A percentile compares a stretch with the other conserved stretches of the same genome.
These are phyloP conservation scores for Sebastes trivittatus DNA, from an alignment of 2,797 vertebrate genomes.

Conservation along the genomic window DNA sequence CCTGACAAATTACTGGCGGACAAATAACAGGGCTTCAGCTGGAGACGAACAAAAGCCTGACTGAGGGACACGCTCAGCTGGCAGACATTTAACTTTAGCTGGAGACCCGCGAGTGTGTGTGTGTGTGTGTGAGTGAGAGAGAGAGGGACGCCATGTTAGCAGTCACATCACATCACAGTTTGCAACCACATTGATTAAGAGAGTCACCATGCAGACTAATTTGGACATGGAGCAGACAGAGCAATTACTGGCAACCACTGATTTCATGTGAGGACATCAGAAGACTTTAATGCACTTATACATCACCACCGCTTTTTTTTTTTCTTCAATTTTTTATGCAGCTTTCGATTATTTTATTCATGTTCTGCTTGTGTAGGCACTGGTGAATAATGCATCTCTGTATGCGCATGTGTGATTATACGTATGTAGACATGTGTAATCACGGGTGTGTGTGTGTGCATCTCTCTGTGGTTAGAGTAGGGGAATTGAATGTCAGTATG, in stretches of 20 bases:
- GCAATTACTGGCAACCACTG: constrained; percentile 47
- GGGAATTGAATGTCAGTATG: constrained; percentile 40
- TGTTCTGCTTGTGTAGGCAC: neutral
- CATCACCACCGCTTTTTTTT: neutral
- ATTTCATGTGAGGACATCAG: constrained; percentile 49
- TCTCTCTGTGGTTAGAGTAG: constrained; percentile 14
- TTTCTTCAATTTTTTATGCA: neutral
- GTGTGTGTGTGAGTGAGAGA: neutral
- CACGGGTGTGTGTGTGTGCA: neutral
- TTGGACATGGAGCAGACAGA: constrained; percentile 64
- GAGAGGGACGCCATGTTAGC: constrained; percentile 68
- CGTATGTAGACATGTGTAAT: constrained; percentile 15
- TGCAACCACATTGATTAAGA: constrained; percentile 76
- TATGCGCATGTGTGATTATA: constrained; percentile 38
- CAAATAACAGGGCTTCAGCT: constrained; percentile 75
- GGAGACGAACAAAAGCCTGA: constrained; percentile 75
- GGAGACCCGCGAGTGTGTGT: constrained; percentile 37
- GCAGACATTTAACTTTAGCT: constrained; percentile 74
- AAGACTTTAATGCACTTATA: constrained; percentile 13
- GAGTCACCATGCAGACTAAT: constrained; percentile 73
- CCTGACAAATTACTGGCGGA: constrained; percentile 60
- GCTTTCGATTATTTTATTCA: constrained; percentile 1
- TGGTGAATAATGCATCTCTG: constrained; percentile 6
- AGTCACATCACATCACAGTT: constrained; percentile 82
- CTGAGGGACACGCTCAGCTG: constrained; percentile 75